Percentiles rank a stretch among this genome's conserved stretches.
These are phyloP conservation scores for Microcebus ravelobensis DNA, from an alignment of 2,113 vertebrate genomes.

Conservation along the genomic window DNA sequence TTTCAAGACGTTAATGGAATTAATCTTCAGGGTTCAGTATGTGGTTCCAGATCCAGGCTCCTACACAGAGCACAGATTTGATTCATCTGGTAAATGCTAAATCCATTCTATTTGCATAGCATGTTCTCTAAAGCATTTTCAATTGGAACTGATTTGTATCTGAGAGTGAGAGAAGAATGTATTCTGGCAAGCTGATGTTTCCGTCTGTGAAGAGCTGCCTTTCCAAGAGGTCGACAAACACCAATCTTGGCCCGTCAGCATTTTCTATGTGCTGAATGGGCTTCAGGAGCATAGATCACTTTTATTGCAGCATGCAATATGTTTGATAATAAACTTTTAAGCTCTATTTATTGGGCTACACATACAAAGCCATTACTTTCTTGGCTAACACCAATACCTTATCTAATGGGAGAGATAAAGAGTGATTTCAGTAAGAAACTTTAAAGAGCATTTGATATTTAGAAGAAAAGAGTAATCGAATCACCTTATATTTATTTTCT, in stretches of 20 bases:
- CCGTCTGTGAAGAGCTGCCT: conserved; percentile 59
- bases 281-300: conserved; percentile 66
- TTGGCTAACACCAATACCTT: conserved; percentile 63
- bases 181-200: conserved; percentile 72
- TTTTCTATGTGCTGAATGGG: conserved; percentile 55
- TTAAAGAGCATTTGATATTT: conserved; percentile 60
- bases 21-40: conserved; percentile 43
- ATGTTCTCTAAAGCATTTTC: conserved; percentile 70
- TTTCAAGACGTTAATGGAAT: neutral
- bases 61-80: conserved; percentile 61
- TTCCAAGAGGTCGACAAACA: conserved; percentile 73
- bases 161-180: conserved; percentile 58
- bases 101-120: conserved; percentile 72
- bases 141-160: conserved; percentile 75
- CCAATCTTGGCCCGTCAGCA: conserved; percentile 56
- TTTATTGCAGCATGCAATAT: conserved; percentile 64
- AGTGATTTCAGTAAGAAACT: conserved; percentile 72
- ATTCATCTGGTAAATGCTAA: conserved; percentile 75
- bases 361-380: conserved; percentile 69
- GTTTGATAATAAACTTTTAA: conserved; percentile 80
- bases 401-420: conserved; percentile 67
- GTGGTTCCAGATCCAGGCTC: conserved; percentile 47
- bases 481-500: conserved; percentile 52
- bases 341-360: conserved; percentile 69
- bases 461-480: conserved; percentile 36